Evolutionary conservation across 2,888 invertebrate species (phyloP).

Genomic region (Blera fallax): DNA sequence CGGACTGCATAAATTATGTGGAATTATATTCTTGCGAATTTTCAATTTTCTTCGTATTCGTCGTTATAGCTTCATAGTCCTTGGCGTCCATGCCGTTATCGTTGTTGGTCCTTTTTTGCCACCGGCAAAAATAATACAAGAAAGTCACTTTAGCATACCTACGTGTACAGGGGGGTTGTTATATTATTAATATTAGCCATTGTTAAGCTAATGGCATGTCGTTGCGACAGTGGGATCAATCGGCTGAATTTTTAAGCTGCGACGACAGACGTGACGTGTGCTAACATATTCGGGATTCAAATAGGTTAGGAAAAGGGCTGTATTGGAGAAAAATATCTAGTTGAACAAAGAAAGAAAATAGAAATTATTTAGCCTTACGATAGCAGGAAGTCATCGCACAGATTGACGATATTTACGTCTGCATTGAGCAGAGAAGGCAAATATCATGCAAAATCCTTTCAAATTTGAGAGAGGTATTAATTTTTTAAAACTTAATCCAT

Average conservation of each 20-base stretch:
- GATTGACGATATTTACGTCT: no score
- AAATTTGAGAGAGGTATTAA: no score
- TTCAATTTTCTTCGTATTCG: conserved; percentile 1
- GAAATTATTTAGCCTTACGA: no score
- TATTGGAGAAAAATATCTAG: no score
- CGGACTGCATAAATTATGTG: conserved; percentile 24
- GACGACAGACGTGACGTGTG: no score
- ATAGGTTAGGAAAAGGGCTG: no score
- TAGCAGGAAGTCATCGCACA: no score
- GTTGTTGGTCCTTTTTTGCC: neutral
- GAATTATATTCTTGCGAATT: neutral
- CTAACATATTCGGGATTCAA: no score
- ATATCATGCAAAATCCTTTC: no score
- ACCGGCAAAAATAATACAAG: neutral
- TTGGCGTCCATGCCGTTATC: neutral
- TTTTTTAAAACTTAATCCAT: no score
- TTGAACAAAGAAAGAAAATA: no score
- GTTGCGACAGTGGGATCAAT: neutral
- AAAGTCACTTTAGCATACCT: neutral
- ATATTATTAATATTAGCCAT: neutral
- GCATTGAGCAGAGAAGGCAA: no score
- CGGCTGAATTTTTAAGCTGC: neutral
- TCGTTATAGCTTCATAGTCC: neutral
- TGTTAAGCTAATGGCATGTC: neutral
- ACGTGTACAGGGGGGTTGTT: neutral